A percentile compares a stretch with the other conserved stretches of the same genome.
phyloP scores from a whole-genome alignment of 2,113 vertebrate genomes.

The Mobula birostris region DNA sequence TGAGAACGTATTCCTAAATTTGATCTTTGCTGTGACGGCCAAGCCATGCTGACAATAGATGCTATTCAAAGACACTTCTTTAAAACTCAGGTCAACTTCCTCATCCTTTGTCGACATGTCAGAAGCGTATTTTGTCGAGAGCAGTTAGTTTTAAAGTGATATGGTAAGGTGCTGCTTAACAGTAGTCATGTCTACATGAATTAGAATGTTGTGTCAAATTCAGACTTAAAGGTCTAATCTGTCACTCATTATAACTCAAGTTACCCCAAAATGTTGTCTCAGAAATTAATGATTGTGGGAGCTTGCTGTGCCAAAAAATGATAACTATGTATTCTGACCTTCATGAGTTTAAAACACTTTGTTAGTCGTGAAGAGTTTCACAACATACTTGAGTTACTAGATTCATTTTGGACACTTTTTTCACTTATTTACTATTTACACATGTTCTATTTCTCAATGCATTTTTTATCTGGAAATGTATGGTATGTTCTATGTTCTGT shows the following conservation, averaged over 20 bases:
- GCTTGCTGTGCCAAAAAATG: neutral
- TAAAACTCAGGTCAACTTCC: neutral
- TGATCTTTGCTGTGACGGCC: neutral
- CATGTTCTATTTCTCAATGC: neutral
- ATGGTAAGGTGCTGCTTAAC: neutral
- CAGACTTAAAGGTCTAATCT: neutral
- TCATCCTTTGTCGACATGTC: neutral
- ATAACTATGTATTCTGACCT: too few species aligned
- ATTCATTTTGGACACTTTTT: too few species aligned
- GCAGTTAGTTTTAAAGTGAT: neutral
- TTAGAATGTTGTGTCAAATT: neutral
- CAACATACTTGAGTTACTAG: too few species aligned
- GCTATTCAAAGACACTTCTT: neutral
- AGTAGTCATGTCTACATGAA: too few species aligned
- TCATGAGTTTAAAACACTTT: neutral
- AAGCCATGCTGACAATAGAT: constrained; percentile 15
- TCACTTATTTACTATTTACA: neutral
- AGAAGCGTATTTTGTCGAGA: neutral
- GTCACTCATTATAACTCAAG: neutral
- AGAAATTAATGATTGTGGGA: neutral
- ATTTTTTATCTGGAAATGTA: neutral
- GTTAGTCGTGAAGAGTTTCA: neutral
- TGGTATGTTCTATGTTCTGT: too few species aligned
- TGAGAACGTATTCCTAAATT: constrained; percentile 1
- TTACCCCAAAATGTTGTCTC: neutral